Conservation (phyloP, 2,888 invertebrate genomes). For the Drosophila setosimentum region DNA sequence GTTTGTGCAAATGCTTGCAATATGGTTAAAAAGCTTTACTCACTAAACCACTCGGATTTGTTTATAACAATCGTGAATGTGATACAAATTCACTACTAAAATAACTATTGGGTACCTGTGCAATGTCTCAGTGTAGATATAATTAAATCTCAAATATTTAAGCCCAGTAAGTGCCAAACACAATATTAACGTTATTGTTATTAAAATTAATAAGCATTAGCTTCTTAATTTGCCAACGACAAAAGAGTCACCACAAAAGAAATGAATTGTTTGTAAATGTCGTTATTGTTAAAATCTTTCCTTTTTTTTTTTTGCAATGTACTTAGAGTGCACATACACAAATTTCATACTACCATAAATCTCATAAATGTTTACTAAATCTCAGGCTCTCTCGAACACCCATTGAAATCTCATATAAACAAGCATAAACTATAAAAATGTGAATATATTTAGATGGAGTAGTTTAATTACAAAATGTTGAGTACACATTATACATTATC, state of each 20-base stretch:
- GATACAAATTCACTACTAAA: constrained; percentile 18
- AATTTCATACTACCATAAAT: constrained; percentile 17
- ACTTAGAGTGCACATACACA: constrained; percentile 12
- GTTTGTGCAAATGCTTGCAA: constrained; percentile 32
- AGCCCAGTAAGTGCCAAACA: constrained; percentile 50
- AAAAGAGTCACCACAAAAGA: background rate
- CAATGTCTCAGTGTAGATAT: constrained; percentile 14
- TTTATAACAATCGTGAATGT: constrained; percentile 26
- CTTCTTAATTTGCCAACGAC: background rate
- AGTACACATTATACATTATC: constrained; percentile 4
- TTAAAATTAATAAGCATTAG: background rate
- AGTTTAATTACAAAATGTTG: constrained; percentile 13
- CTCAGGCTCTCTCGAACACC: constrained; percentile 50
- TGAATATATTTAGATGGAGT: constrained; percentile 44
- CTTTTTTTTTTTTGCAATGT: constrained; percentile 7
- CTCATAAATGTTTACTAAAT: constrained; percentile 31
- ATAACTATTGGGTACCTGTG: constrained; percentile 6
- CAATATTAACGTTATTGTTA: background rate
- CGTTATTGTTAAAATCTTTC: constrained; percentile 8
- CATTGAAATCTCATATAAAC: constrained; percentile 26
- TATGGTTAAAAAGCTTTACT: constrained; percentile 65
- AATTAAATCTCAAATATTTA: constrained; percentile 11
- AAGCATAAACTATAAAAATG: constrained; percentile 5
- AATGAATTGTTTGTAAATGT: constrained; percentile 5
- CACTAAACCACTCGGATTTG: constrained; percentile 21